Evolutionary conservation across 2,888 invertebrate genomes (phyloP).

Genomic region (Nowickia ferox): DNA sequence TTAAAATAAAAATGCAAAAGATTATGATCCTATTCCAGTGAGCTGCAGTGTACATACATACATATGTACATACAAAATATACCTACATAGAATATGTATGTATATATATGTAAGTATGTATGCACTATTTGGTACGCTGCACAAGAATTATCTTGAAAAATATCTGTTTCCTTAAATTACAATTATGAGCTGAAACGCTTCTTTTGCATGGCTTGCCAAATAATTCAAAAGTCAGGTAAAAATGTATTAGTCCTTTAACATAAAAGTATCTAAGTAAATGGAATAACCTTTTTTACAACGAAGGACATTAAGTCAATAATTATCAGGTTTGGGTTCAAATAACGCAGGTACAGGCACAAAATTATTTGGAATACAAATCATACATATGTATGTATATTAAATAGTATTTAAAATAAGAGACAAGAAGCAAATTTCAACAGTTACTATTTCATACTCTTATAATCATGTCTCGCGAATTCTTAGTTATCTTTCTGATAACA

Average conservation of each 20-base stretch:
- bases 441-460: slow-evolving; percentile 32
- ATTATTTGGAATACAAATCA: no score
- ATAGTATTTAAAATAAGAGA: slow-evolving; percentile 3
- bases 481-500: slow-evolving; percentile 36
- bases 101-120: no score
- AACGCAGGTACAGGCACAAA: slow-evolving; percentile 45
- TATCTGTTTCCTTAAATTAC: background rate
- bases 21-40: no score
- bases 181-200: background rate
- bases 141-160: slow-evolving; percentile 8
- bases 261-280: background rate
- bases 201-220: background rate
- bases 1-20: no score
- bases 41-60: no score
- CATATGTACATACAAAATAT: no score
- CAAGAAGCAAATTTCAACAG: slow-evolving; percentile 32
- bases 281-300: slow-evolving; percentile 5
- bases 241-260: background rate
- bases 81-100: no score
- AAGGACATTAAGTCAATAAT: slow-evolving; percentile 14
- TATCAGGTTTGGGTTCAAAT: background rate
- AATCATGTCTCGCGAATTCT: slow-evolving; percentile 27
- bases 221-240: slow-evolving; percentile 24
- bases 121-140: no score
- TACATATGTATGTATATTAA: background rate